A percentile compares a stretch with the other conserved stretches of the same genome.
Conservation (phyloP, 2,888 invertebrate genomes). For the Drosophila kambysellisi region DNA sequence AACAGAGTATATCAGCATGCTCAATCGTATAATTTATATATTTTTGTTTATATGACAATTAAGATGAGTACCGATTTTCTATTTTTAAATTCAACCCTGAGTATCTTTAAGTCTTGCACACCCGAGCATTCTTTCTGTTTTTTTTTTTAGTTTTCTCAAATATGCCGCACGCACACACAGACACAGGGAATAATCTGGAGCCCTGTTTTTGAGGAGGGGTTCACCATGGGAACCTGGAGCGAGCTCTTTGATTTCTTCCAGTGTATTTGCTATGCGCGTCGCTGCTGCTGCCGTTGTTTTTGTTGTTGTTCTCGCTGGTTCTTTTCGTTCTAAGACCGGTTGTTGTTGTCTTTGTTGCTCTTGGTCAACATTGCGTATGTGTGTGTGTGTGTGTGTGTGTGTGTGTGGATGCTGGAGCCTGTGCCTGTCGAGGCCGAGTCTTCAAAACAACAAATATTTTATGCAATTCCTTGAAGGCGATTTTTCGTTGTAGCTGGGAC, state of each 20-base stretch:
- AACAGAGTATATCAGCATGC: not conserved
- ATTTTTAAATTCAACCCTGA: not conserved
- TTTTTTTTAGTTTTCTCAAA: constrained; percentile 55
- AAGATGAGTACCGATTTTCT: constrained; percentile 4
- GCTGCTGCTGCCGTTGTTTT: constrained; percentile 43
- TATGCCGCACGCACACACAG: constrained; percentile 54
- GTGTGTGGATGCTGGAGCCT: constrained; percentile 51
- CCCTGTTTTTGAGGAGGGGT: constrained; percentile 62
- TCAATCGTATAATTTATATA: not conserved
- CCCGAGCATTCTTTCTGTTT: not conserved
- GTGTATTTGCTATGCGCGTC: constrained; percentile 66
- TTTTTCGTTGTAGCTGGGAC: constrained; percentile 47
- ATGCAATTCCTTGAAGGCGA: constrained; percentile 80
- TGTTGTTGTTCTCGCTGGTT: constrained; percentile 51
- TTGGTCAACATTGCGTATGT: constrained; percentile 64
- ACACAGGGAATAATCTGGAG: constrained; percentile 45
- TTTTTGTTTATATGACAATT: not conserved
- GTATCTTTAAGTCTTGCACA: not conserved
- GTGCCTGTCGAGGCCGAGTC: constrained; percentile 69
- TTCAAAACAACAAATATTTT: constrained; percentile 75
- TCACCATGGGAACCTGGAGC: constrained; percentile 60
- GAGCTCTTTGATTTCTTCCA: constrained; percentile 67
- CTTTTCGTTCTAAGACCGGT: constrained; percentile 70
- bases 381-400: constrained; percentile 10
- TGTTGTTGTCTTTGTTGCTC: constrained; percentile 54